Percentiles rank a stretch among this genome's conserved stretches.
Evolutionary conservation across 2,888 invertebrate genomes (phyloP).

Genomic region (Sericinus montela): DNA sequence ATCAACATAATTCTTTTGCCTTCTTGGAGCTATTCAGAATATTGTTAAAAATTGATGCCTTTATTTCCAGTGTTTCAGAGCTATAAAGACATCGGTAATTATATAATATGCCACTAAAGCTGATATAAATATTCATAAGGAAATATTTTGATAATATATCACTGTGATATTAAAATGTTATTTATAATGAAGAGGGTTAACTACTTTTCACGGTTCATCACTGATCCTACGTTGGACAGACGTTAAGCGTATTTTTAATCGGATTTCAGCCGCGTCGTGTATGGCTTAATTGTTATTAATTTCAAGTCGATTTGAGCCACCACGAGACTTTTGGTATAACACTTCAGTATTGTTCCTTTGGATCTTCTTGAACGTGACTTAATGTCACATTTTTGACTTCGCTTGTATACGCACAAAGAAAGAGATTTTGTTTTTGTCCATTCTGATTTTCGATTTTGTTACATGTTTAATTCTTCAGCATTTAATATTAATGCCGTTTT

Average conservation of each 20-base stretch:
- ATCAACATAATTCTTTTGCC: no score
- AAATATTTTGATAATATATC: neutral
- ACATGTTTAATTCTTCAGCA: no score
- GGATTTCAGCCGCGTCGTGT: constrained; percentile 14
- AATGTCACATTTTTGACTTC: neutral
- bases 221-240: constrained; percentile 11
- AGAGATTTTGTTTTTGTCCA: no score
- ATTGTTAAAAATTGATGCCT: no score
- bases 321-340: constrained; percentile 37
- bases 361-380: neutral
- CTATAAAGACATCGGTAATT: no score
- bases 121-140: no score
- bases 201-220: neutral
- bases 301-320: constrained; percentile 50
- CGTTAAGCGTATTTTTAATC: constrained; percentile 16
- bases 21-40: no score
- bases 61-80: no score
- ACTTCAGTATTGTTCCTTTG: constrained; percentile 32
- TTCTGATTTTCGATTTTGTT: no score
- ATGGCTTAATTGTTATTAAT: constrained; percentile 53
- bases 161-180: neutral
- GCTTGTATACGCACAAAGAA: neutral
- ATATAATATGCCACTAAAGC: no score
- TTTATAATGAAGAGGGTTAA: neutral
- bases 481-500: no score